Evolutionary conservation across 2,888 invertebrate species (phyloP), one percentile per base, ranked within the genome.

Genomic region (Eupithecia inturbata): DNA sequence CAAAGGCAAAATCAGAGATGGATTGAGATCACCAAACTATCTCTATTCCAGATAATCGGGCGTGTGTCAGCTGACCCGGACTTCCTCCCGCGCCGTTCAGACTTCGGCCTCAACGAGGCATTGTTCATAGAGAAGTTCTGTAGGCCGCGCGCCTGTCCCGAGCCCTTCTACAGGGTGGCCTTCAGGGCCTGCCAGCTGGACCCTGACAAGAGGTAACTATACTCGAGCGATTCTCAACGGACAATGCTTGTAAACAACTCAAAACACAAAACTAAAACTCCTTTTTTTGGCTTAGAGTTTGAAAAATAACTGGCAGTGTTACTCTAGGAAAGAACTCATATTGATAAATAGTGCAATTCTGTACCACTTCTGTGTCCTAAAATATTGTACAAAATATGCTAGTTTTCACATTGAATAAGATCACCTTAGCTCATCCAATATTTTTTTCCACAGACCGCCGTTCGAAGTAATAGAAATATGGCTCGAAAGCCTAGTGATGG

Each of bases 21-120:
- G n/a, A n/a, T n/a, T n/a, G n/a, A n/a, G n/a, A n/a, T n/a, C n/a
- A n/a, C n/a, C n/a, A n/a, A n/a, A n/a, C n/a, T n/a, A n/a, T n/a
- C n/a, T n/a, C n/a, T n/a, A n/a, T 26, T n/a, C 0, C 85, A 98
- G 97, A 98, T 99, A 82, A 99, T 99, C 85, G 99, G 99, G 0
- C 96, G 99, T 63, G 98, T 99, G 7, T 97, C 98, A 78, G 99
- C 99, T 0, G 99, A 99, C 95, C 99, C 99, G 0, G 99, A 99
- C 91, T 97, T 96, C 88, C 93, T 99, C 80, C 99, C 99, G 3
- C 96, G 99, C 60, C 97, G 98, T 1, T 95, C 97, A 57, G 99
- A 99, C 93, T 99, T 99, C 89, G 98, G 98, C 0, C 94, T 99
- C 28, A 98, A 99, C 93, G 98, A 98, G 87, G 95, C 96, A 75